Evolutionary conservation across 2,113 vertebrate genomes (phyloP), one percentile per base, ranked within the genome.

Genomic region (Hylia prasina): DNA sequence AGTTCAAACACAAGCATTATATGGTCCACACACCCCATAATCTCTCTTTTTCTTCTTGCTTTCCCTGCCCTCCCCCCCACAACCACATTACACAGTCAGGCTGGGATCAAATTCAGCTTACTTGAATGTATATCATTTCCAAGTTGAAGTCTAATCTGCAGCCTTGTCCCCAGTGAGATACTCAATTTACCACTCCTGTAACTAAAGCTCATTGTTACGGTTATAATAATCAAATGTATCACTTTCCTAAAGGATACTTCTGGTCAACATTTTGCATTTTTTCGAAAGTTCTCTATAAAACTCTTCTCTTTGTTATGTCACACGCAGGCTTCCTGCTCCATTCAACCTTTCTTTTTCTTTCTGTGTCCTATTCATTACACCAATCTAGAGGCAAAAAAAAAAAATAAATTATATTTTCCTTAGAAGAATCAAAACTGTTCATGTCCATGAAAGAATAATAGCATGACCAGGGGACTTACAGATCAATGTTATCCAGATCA

Each of bases 401-500:
- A 30, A 20, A 15, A 71, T 65, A 79, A 77, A 58, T 20, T 44
- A n/a, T 50, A 90, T 84, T 96, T 93, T 64, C 50, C 65, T 79
- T 82, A 27, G 23, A 96, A 95, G 94, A 92, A 82, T 35, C 20
- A 85, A 65, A 94, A 66, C 11, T 45, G 53, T 87, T 39, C 22
- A 5, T 33, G 44, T 96, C 91, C 89, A 69, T 21, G 58, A n/a
- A 90, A 91, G 51, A 70, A 68, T 66, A 94, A 88, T 65, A 81
- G 88, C 39, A 56, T 60, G 71, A 87, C 48, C 53, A 82, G 68
- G 50, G 45, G n/a, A 90, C 72, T 82, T 82, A 76, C 54, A 95
- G 93, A 96, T 93, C 96, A 95, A 90, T 94, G 92, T 91, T 96
- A 94, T 96, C 90, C 93, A 91, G 93, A 95, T 97, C 80, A 87